Base-by-base conservation (phyloP, 2,113 vertebrate genomes). In the Phaethon lepturus region DNA sequence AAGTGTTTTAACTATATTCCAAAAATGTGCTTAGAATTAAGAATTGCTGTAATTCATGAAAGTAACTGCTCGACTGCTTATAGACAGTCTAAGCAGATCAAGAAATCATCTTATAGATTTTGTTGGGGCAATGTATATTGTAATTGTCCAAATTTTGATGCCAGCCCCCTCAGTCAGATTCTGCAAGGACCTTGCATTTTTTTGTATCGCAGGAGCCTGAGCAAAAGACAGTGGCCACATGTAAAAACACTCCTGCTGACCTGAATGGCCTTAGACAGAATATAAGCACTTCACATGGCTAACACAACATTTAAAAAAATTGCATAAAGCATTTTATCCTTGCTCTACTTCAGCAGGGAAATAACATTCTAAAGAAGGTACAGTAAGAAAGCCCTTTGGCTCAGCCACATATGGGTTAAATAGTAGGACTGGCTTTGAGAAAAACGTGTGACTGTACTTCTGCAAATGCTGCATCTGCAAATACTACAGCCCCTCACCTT, bases 1-100 rank as follows among this genome's bases (percentile, higher is more conserved):
- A 97, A 96, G 23, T 77, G 2, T 40, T 97, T 97, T 97, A 94
- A 97, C 95, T 96, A 67, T 76, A 53, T 76, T 67, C 25, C 44
- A 86, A 88, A 97, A 97, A 96, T 63, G 16, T 94, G 66, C 35
- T 89, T 71, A 20, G 74, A 78, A 86, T 71, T 80, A 86, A 93
- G n/a, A 95, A 92, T 19, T 69, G 8, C 33, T 6, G 5, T 68
- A 92, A 63, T 74, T 86, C 82, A 75, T 77, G 23, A 92, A 49
- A 59, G 74, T 25, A 85, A 53, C 44, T 86, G 11, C 28, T 91
- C 15, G 12, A 42, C 26, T 50, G 58, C 77, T 73, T 95, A 38
- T 55, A 90, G 22, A 16, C 3, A 23, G 25, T 55, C 66, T 76
- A 89, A 63, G 40, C 38, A 76, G 58, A 88, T 35, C 11, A 47